Evolutionary conservation across 1,140 invertebrate species (phyloP), one percentile per base, ranked within the genome.

Genomic region (Chironomus tepperi): DNA sequence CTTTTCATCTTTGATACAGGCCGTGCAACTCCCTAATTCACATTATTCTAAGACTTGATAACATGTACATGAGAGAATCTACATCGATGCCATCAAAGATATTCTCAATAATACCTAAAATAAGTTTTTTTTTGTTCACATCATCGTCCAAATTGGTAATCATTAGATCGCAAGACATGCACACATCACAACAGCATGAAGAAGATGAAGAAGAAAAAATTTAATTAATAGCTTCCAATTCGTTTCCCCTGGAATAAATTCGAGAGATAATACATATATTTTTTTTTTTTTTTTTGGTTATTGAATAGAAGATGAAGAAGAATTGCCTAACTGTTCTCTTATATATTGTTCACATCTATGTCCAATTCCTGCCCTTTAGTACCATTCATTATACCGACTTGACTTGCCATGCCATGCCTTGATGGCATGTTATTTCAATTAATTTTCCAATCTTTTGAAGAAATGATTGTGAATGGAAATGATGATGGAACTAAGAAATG

Each of bases 111-210:
- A n/a, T n/a, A n/a, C n/a, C n/a, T n/a, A n/a, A n/a, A n/a, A n/a
- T n/a, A n/a, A n/a, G n/a, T 12, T 47, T 57, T 57, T 57, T 12
- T 5, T 57, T n/a, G 12, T 57, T 12, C 47, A 57, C 12, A 57
- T 12, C 47, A 12, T 12, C 12, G n/a, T 57, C 47, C 12, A 57
- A 57, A 12, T 57, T 57, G 47, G 47, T 57, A 57, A 57, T 57
- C 47, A 57, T 57, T 57, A 57, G 47, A 57, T 57, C 47, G 47
- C 47, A n/a, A n/a, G 47, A 57, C 47, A 57, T 57, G n/a, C 47
- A 57, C 24, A 34, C 24, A 34, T 34, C 24, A 34, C 24, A 34
- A 34, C 24, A 34, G 5, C 24, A 34, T n/a, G n/a, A n/a, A n/a
- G n/a, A n/a, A n/a, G n/a, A n/a, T 34, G 24, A 34, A 34, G 24